A percentile compares a stretch with the other conserved stretches of the same genome.
Conservation (phyloP, 2,797 vertebrate species). For the Anguilla megastoma region DNA sequence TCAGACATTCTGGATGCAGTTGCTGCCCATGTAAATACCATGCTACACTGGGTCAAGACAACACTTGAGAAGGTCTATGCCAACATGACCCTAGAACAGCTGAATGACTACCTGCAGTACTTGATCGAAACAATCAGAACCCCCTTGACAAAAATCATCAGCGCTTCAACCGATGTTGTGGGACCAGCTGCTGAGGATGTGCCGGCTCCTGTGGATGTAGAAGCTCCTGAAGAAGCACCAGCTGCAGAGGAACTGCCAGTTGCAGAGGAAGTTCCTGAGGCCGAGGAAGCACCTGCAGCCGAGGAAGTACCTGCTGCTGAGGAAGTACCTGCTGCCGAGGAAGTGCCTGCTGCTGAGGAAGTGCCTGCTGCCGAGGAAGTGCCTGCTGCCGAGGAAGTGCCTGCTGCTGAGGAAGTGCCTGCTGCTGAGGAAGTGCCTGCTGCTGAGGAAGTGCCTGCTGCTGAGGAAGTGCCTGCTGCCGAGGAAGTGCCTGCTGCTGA, state of each 20-base stretch:
- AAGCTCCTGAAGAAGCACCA: neutral
- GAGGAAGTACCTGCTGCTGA: neutral
- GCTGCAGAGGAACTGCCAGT: neutral
- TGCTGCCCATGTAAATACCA: conserved; percentile 51
- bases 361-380: neutral
- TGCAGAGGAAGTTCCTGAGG: neutral
- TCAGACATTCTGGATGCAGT: conserved; percentile 68
- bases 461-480: neutral
- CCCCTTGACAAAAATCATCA: conserved; percentile 30
- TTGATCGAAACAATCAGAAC: conserved; percentile 65
- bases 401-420: neutral
- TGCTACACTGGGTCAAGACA: conserved; percentile 57
- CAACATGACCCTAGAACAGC: conserved; percentile 46
- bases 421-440: neutral
- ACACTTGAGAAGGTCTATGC: conserved; percentile 59
- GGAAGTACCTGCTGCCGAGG: neutral
- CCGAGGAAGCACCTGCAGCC: neutral
- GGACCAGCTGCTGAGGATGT: conserved; percentile 45
- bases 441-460: neutral
- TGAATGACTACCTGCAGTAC: conserved; percentile 33
- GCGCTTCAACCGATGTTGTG: neutral
- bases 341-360: neutral
- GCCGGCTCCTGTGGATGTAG: conserved; percentile 58
- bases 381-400: neutral
- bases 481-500: neutral